Base-by-base conservation (phyloP, 2,888 invertebrate species). In the Zelleria hepariella region DNA sequence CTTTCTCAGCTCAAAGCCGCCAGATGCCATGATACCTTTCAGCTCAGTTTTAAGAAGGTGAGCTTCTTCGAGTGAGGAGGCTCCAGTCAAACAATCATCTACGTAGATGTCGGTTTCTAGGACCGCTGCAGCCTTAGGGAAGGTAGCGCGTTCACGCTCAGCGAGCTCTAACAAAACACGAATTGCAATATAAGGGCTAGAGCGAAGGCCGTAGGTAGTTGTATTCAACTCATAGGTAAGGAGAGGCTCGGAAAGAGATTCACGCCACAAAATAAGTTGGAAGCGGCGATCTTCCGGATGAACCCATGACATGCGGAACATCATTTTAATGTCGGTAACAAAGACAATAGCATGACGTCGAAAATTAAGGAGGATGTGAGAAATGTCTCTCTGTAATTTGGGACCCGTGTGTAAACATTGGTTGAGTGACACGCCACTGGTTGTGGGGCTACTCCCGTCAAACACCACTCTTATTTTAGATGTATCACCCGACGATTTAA, bases 301-400 rank as follows among this genome's bases (percentile, higher is more conserved):
- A 1, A 61, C 48, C 27, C 27, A 51, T 7, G 58, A 57, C 32
- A 32, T 24, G 2, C 61, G 56, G 21, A 61, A 58, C 61, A 61
- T 61, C 61, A 61, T 61, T 24, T 24, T n/a, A 20, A 58, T 58
- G 20, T 61, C 61, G 1, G 58, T 48, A 7, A 53, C 58, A 20
- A 58, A 60, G 5, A 60, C 60, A n/a, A 55, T 18, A 21, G 23
- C 18, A 27, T 58, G 56, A n/a, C 54, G 26, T 1, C 60, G 32
- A 24, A 59, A 59, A 21, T 52, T 56, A 15, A 27, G 8, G 7
- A 55, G n/a, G 23, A 60, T 53, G 3, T 53, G 15, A 21, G 54
- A 21, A 8, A 60, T 53, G 21, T 58, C 58, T 23, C 47, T 42
- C 4, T 60, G 58, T 24, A 60, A 25, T 21, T 52, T 48, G 25